These are phyloP conservation scores for Melipona bicolor DNA, from an alignment of 2,888 invertebrate genomes.

Conservation along the genomic window DNA sequence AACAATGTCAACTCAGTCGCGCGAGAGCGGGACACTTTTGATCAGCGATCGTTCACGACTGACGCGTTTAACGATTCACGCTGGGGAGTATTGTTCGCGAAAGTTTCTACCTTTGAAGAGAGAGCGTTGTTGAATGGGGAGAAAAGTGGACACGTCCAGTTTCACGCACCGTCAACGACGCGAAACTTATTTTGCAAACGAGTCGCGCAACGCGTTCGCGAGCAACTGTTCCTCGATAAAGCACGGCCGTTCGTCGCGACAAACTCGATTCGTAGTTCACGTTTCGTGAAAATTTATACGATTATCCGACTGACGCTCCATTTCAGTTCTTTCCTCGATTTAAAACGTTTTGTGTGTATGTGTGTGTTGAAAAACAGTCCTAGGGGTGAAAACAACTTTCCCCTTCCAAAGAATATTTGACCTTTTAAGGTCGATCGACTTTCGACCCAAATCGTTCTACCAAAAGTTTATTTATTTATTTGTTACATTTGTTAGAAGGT, in stretches of 20 bases:
- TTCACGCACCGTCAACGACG: slow-evolving; percentile 1
- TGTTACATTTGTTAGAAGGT: too few relatives aligned
- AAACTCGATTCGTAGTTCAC: not conserved
- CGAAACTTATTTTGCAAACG: slow-evolving; percentile 17
- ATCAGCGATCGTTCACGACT: not conserved
- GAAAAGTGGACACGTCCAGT: slow-evolving; percentile 17
- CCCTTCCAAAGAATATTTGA: too few relatives aligned
- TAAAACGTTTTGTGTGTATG: not conserved
- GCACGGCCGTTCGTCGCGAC: not conserved
- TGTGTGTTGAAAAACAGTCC: too few relatives aligned
- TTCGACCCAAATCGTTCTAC: too few relatives aligned
- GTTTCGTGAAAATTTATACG: not conserved
- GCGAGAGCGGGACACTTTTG: not conserved
- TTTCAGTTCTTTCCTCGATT: not conserved
- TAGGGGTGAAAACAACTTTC: too few relatives aligned
- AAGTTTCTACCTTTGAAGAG: not conserved
- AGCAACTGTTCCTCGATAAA: not conserved
- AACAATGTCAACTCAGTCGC: too few relatives aligned
- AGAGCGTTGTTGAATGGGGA: not conserved
- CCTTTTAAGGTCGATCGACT: too few relatives aligned
- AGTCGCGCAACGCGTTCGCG: not conserved
- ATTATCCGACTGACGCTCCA: not conserved
- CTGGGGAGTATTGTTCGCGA: not conserved
- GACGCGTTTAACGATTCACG: not conserved
- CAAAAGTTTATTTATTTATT: too few relatives aligned